phyloP scores from a whole-genome alignment of 2,888 invertebrate genomes.

The Lepidochrysops patricia region DNA sequence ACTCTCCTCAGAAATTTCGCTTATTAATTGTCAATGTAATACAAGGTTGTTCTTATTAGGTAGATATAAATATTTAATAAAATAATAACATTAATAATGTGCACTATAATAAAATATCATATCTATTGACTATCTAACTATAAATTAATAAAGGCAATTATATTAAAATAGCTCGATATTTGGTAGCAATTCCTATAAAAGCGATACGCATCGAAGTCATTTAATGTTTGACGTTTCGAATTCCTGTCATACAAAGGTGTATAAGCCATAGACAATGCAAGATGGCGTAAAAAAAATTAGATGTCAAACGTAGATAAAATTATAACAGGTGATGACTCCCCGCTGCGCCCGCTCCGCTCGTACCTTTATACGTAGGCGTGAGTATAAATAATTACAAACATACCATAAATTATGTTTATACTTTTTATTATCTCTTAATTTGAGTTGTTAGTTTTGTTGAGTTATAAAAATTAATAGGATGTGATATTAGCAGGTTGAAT shows the following conservation, averaged over 20 bases:
- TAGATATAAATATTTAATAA: no score
- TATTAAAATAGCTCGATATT: not conserved
- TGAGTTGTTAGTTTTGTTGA: not conserved
- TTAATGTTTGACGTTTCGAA: not conserved
- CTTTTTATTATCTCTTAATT: conserved; percentile 8
- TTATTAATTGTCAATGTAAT: no score
- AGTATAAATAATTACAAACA: conserved; percentile 18
- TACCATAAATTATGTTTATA: conserved; percentile 18
- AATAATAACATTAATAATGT: no score
- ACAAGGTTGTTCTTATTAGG: no score
- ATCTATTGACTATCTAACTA: no score
- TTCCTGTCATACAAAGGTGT: conserved; percentile 5
- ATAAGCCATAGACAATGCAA: conserved; percentile 7
- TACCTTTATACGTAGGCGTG: conserved; percentile 15
- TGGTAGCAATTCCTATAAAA: not conserved
- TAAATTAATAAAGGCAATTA: not conserved
- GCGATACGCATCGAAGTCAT: not conserved
- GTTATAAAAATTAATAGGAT: not conserved
- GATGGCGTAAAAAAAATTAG: not conserved
- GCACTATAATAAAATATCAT: no score
- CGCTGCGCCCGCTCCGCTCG: conserved; percentile 9
- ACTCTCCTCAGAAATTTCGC: no score
- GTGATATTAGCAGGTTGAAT: not conserved
- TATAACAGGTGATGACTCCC: conserved; percentile 8
- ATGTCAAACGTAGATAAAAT: conserved; percentile 12